Evolutionary conservation across 2,888 invertebrate genomes (phyloP), one percentile per base, ranked within the genome.

Genomic region (Cryptops parisi): DNA sequence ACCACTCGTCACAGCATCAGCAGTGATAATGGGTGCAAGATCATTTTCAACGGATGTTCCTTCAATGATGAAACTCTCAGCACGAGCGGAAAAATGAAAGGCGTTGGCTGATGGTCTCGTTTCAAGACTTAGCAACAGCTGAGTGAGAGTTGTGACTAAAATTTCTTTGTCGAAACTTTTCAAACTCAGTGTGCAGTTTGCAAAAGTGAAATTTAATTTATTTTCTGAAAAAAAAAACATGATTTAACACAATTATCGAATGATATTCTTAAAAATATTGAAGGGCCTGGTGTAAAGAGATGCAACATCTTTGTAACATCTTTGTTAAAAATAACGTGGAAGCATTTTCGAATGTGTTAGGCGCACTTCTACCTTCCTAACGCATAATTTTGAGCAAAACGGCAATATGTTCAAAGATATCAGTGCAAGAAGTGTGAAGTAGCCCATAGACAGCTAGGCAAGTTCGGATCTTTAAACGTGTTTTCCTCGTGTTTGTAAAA

Each of bases 51-150:
- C 71, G 3, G 79, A 80, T 2, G 79, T 76, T 0, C 84, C 85
- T 68, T 86, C 85, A 4, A 84, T 69, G 0, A 83, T 79, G 56
- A 85, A 73, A 63, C 82, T 83, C 65, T 86, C 85, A 9, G 84
- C 77, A 50, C 82, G 72, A 2, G 78, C 76, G 47, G 81, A 80
- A 23, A 82, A 58, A 72, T 81, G 81, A 62, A 78, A 80, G 6
- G 81, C 80, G 58, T 76, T 75, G 17, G 78, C 76, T 0, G 78
- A 76, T 2, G 82, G 79, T 63, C 80, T 72, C 2, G 80, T 79
- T 62, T 82, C 82, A 55, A 81, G 63, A 2, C 80, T 81, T 0
- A 77, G 76, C 19, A 81, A 70, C 61, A 82, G 78, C 68, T 85
- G 84, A 0, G 82, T 81, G 56, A 85, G 65, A 0, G 82, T 82